A percentile compares a stretch with the other conserved stretches of the same genome.
phyloP scores from a whole-genome alignment of 2,888 invertebrate genomes.

The Microchrysa polita region DNA sequence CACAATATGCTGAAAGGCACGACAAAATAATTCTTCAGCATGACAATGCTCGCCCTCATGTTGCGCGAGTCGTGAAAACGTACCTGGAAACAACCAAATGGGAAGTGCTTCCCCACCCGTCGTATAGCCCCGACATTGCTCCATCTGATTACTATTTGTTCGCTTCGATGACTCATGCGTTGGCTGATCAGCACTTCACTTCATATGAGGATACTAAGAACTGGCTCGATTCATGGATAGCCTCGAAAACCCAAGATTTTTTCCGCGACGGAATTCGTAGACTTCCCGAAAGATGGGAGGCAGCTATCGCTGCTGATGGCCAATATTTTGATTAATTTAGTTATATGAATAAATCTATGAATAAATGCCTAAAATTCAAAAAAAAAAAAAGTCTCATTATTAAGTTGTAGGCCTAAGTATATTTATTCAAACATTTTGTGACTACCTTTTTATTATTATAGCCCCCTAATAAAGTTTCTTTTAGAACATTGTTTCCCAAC shows the following conservation, averaged over 20 bases:
- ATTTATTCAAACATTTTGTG: too few species aligned
- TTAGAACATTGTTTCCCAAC: too few species aligned
- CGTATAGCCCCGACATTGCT: constrained; percentile 17
- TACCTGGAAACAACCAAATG: constrained; percentile 15
- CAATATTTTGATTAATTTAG: constrained; percentile 7
- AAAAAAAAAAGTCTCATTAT: too few species aligned
- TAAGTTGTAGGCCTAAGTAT: too few species aligned
- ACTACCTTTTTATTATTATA: too few species aligned
- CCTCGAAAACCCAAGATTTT: constrained; percentile 49
- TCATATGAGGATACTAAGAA: constrained; percentile 48
- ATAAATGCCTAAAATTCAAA: too few species aligned
- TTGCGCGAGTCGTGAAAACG: constrained; percentile 1
- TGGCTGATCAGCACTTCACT: constrained; percentile 51
- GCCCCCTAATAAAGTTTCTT: too few species aligned
- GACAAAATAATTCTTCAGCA: constrained; percentile 3
- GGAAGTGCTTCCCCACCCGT: constrained; percentile 20
- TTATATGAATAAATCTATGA: too few species aligned
- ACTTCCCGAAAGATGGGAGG: constrained; percentile 51
- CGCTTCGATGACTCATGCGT: constrained; percentile 47
- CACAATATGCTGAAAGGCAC: constrained; percentile 5
- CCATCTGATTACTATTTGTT: constrained; percentile 50
- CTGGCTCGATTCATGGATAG: constrained; percentile 47
- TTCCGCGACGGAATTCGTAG: constrained; percentile 48
- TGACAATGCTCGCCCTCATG: constrained; percentile 36
- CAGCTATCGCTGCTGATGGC: constrained; percentile 40